Evolutionary conservation across 2,113 vertebrate genomes (phyloP), one percentile per base, ranked within the genome.

Genomic region (Rhombomys opimus): DNA sequence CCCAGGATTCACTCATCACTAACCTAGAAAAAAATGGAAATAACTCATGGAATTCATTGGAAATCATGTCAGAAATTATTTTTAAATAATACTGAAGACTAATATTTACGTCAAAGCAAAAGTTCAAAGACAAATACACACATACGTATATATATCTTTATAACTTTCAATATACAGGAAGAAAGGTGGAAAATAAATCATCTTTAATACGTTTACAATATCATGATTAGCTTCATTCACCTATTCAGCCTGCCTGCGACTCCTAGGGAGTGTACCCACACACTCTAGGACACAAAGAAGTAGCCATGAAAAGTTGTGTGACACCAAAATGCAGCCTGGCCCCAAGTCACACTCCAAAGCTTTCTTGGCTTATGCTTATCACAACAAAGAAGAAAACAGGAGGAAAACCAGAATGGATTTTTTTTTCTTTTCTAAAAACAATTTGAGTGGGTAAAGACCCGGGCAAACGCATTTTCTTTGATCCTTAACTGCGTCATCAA

Each of bases 401-500:
- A 89, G 50, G 68, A 65, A 65, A 88, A 59, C 4, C 46, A 68
- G 30, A 30, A 94, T 75, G 15, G 20, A 18, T 70, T 80, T 63
- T 50, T 35, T 35, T 57, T 73, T 72, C 22, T 96, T 92, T 50
- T 41, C 30, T 63, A 6, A 87, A 86, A 92, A 82, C 63, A 87
- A 77, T 91, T 9, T 91, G 87, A 94, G 82, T 82, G 67, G 41
- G 78, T 96, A 61, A 35, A 93, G 63, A 96, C 95, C 68, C 67
- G 7, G 68, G 87, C 46, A 96, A 96, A 87, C 82, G 22, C 30
- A 75, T 96, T 96, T 94, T 92, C 97, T 97, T 98, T 98, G 96
- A 98, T 97, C 96, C 59, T 93, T 88, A 93, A 97, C 76, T 93
- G 73, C 86, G n/a, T 73, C 95, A 97, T 97, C 93, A 96, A 93